A percentile compares a stretch with the other conserved stretches of the same genome.
Evolutionary conservation across 1,140 invertebrate genomes (phyloP).

Genomic region (Druon quercuslanigerum): DNA sequence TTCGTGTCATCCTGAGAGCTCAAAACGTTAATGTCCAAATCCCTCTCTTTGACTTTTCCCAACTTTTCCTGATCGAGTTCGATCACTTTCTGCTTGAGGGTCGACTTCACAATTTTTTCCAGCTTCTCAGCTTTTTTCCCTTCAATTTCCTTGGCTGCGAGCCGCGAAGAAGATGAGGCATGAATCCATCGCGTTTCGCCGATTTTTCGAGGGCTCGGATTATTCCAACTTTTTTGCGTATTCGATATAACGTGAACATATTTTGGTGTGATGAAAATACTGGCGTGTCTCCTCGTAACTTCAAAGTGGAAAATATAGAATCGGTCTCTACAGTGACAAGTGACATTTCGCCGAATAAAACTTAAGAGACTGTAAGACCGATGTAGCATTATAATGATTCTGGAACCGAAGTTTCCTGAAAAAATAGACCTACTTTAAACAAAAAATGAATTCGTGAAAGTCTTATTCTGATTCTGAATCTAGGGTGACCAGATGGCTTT

Average conservation of each 20-base stretch:
- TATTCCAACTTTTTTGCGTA: conserved; percentile 49
- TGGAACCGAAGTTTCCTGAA: not conserved
- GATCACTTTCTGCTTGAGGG: conserved; percentile 58
- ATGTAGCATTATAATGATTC: conserved; percentile 63
- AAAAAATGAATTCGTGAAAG: not conserved
- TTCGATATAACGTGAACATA: conserved; percentile 53
- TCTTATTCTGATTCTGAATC: not conserved
- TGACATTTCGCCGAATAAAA: conserved; percentile 58
- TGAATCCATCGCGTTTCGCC: conserved; percentile 49
- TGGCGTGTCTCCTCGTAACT: conserved; percentile 57
- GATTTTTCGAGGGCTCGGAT: conserved; percentile 46
- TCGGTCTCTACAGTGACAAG: conserved; percentile 53
- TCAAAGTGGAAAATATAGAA: conserved; percentile 62
- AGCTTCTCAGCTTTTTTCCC: conserved; percentile 9
- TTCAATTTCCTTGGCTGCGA: conserved; percentile 54
- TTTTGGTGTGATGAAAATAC: conserved; percentile 63
- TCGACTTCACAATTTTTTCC: conserved; percentile 34
- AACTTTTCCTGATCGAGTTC: conserved; percentile 63
- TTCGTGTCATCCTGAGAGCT: conserved; percentile 25
- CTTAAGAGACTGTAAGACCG: conserved; percentile 63
- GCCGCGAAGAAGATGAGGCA: conserved; percentile 40
- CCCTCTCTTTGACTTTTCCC: conserved; percentile 67
- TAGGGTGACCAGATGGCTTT: too few relatives aligned
- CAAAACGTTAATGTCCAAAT: conserved; percentile 54
- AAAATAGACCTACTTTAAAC: not conserved